Conservation (phyloP, 2,797 vertebrate species). For the Erethizon dorsatum region DNA sequence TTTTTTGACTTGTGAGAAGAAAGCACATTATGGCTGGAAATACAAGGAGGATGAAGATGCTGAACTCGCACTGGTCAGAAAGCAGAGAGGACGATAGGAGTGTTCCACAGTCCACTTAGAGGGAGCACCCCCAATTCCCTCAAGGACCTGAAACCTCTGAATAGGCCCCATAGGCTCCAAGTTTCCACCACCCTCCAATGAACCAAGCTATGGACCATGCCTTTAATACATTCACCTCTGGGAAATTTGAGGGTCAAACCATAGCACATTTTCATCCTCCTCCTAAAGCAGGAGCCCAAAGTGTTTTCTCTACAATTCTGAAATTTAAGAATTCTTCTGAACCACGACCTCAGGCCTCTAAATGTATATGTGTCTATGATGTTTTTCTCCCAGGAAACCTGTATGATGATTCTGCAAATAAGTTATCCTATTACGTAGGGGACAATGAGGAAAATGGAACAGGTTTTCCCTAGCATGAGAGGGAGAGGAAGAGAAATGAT, state of each 20-base stretch:
- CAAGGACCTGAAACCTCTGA: background rate
- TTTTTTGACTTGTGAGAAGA: too few species aligned
- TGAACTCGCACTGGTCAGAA: too few species aligned
- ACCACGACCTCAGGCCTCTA: background rate
- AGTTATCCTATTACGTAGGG: background rate
- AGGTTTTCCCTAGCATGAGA: background rate
- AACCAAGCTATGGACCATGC: background rate
- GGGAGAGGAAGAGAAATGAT: accelerated
- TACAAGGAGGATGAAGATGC: too few species aligned
- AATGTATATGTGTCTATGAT: background rate
- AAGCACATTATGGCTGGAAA: too few species aligned
- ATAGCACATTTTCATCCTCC: background rate
- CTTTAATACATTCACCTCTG: background rate
- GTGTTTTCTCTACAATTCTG: background rate
- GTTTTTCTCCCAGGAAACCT: background rate
- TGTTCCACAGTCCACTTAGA: background rate
- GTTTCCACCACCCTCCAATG: background rate
- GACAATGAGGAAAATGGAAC: background rate
- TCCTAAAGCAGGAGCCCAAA: background rate
- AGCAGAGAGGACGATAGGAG: background rate
- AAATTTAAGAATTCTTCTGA: background rate
- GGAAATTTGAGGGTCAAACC: background rate
- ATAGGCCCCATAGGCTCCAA: background rate
- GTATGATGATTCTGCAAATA: background rate
- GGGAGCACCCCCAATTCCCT: accelerated